A percentile compares a stretch with the other conserved stretches of the same genome.
These are phyloP conservation scores for Lateolabrax maculatus DNA, from an alignment of 2,797 vertebrate genomes.

Conservation along the genomic window DNA sequence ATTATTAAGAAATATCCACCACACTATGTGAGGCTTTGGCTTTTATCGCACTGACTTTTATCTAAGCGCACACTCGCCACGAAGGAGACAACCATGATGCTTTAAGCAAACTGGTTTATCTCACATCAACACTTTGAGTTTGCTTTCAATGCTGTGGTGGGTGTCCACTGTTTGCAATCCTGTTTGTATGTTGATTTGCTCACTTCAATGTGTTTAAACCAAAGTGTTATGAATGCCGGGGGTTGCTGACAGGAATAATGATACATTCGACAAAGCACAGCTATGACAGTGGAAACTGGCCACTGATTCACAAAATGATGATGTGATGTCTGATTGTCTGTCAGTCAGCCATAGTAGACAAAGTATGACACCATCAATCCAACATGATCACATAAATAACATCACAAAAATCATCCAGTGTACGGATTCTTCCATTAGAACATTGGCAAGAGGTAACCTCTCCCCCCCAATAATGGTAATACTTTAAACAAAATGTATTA, in stretches of 20 bases:
- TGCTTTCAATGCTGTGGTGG: slow-evolving; percentile 32
- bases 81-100: not conserved
- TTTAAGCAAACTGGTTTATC: slow-evolving; percentile 3
- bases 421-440: slow-evolving; percentile 74
- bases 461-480: slow-evolving; percentile 57
- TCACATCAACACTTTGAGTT: slow-evolving; percentile 15
- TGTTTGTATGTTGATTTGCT: slow-evolving; percentile 31
- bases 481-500: slow-evolving; percentile 71
- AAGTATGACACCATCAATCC: slow-evolving; percentile 74
- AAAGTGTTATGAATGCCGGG: slow-evolving; percentile 55
- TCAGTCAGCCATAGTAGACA: slow-evolving; percentile 70
- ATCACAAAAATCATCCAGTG: slow-evolving; percentile 82
- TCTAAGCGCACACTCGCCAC: slow-evolving; percentile 16
- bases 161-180: slow-evolving; percentile 71
- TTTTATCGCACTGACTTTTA: slow-evolving; percentile 53
- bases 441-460: slow-evolving; percentile 65
- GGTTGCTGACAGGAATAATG: slow-evolving; percentile 58
- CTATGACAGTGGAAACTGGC: slow-evolving; percentile 65
- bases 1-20: slow-evolving; percentile 31
- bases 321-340: slow-evolving; percentile 83
- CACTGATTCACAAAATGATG: slow-evolving; percentile 69
- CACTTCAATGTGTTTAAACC: slow-evolving; percentile 28
- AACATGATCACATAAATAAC: slow-evolving; percentile 84
- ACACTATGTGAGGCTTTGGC: slow-evolving; percentile 64
- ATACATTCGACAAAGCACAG: slow-evolving; percentile 78